Percentiles rank a stretch among this genome's conserved stretches.
Conservation (phyloP, 1,140 invertebrate species). For the Drosophila erecta region DNA sequence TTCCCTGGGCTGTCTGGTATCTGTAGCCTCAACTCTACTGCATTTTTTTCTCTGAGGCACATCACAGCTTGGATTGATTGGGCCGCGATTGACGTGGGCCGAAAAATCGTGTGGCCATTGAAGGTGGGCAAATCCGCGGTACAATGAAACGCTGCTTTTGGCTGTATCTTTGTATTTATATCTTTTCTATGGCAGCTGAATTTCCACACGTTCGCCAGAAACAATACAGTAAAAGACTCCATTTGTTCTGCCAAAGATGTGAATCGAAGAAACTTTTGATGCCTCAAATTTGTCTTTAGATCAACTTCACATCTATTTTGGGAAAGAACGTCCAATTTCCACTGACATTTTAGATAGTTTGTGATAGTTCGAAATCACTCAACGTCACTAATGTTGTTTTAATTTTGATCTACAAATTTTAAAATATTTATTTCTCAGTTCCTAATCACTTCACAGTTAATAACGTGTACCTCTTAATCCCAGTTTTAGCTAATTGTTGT, state of each 20-base stretch:
- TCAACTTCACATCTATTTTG: neutral
- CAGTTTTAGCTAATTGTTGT: too few species aligned
- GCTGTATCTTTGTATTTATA: neutral
- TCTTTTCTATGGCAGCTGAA: neutral
- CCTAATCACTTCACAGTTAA: too few species aligned
- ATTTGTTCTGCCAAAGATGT: constrained; percentile 18
- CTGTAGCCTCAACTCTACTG: constrained; percentile 25
- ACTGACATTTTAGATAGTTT: too few species aligned
- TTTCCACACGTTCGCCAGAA: too few species aligned
- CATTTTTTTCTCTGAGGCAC: constrained; percentile 30
- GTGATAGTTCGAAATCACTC: too few species aligned
- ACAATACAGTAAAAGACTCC: constrained; percentile 8
- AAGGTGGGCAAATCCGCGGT: constrained; percentile 13
- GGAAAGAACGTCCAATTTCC: neutral
- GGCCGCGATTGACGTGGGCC: constrained; percentile 54
- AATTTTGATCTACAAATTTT: too few species aligned
- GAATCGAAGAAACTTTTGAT: neutral
- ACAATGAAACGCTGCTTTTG: constrained; percentile 19
- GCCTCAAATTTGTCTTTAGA: neutral
- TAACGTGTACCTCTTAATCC: too few species aligned
- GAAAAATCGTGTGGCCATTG: constrained; percentile 8
- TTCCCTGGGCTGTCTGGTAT: constrained; percentile 5
- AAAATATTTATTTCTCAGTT: too few species aligned
- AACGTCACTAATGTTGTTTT: too few species aligned
- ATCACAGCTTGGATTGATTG: constrained; percentile 69